Percentiles rank a stretch among this genome's conserved stretches.
Conservation (phyloP, 2,888 invertebrate genomes). For the Morpho achilles region DNA sequence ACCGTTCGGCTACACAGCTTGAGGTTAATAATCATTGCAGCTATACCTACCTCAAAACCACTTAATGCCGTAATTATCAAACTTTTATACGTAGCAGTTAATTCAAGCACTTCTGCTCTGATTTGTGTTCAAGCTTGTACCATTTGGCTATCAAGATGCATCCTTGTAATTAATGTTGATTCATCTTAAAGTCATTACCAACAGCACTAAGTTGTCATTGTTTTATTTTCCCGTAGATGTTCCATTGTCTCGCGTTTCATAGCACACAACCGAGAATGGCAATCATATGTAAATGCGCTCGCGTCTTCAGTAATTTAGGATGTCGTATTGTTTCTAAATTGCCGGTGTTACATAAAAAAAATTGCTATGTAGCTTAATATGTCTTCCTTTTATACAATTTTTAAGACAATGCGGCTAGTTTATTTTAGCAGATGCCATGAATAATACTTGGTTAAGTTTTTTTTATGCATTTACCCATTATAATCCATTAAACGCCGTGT, state of each 20-base stretch:
- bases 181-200: slow-evolving; percentile 14
- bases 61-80: no score
- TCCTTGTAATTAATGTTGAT: slow-evolving; percentile 3
- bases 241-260: slow-evolving; percentile 29
- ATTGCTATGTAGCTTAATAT: slow-evolving; percentile 2
- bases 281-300: slow-evolving; percentile 46
- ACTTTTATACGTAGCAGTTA: no score
- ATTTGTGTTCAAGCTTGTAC: no score
- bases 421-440: no score
- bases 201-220: slow-evolving; percentile 17
- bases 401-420: not conserved
- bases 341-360: slow-evolving; percentile 8
- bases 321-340: slow-evolving; percentile 19
- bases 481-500: no score
- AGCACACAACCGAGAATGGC: slow-evolving; percentile 34
- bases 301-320: slow-evolving; percentile 31
- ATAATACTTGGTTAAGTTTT: no score
- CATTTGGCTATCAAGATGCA: no score
- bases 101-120: no score
- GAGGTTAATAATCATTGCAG: no score
- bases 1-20: no score
- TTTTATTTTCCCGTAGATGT: slow-evolving; percentile 22
- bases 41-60: no score
- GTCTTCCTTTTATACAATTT: not conserved
- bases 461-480: no score